These are phyloP conservation scores for Neuroscelio doddi DNA, from an alignment of 2,888 invertebrate genomes.

Conservation along the genomic window DNA sequence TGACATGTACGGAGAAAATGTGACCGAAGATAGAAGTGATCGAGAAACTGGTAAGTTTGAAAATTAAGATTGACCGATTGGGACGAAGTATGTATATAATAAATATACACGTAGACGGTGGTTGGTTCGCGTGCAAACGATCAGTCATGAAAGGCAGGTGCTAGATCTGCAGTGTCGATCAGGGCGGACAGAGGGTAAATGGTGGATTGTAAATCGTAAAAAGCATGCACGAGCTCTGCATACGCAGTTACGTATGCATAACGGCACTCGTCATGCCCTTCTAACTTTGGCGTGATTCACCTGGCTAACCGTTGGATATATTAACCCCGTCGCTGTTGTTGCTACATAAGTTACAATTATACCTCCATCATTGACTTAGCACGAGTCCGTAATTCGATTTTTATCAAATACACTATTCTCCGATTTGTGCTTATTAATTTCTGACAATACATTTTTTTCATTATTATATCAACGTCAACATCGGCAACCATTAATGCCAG, in stretches of 20 bases:
- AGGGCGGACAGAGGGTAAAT: slow-evolving; percentile 61
- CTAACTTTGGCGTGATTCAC: slow-evolving; percentile 71
- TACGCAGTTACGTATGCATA: slow-evolving; percentile 44
- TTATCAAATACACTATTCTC: slow-evolving; percentile 27
- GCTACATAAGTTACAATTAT: slow-evolving; percentile 38
- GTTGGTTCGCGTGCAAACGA: slow-evolving; percentile 62
- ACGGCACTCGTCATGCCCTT: slow-evolving; percentile 65
- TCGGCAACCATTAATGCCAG: too few species aligned
- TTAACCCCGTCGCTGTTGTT: slow-evolving; percentile 54
- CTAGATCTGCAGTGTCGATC: slow-evolving; percentile 51
- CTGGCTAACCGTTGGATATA: slow-evolving; percentile 66
- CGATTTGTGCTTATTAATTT: slow-evolving; percentile 2
- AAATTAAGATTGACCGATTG: too few species aligned
- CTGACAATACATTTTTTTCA: too few species aligned
- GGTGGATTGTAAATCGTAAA: slow-evolving; percentile 60
- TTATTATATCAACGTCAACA: too few species aligned
- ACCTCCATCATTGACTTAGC: slow-evolving; percentile 48
- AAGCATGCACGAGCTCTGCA: slow-evolving; percentile 52
- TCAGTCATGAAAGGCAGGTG: slow-evolving; percentile 46
- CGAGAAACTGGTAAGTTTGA: slow-evolving; percentile 77
- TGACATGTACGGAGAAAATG: slow-evolving; percentile 79
- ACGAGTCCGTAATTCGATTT: slow-evolving; percentile 44
- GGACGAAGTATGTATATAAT: slow-evolving; percentile 27
- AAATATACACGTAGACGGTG: slow-evolving; percentile 39
- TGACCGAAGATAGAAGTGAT: slow-evolving; percentile 77